These are phyloP conservation scores for Sylvia atricapilla DNA, from an alignment of 2,113 vertebrate genomes.

Conservation along the genomic window DNA sequence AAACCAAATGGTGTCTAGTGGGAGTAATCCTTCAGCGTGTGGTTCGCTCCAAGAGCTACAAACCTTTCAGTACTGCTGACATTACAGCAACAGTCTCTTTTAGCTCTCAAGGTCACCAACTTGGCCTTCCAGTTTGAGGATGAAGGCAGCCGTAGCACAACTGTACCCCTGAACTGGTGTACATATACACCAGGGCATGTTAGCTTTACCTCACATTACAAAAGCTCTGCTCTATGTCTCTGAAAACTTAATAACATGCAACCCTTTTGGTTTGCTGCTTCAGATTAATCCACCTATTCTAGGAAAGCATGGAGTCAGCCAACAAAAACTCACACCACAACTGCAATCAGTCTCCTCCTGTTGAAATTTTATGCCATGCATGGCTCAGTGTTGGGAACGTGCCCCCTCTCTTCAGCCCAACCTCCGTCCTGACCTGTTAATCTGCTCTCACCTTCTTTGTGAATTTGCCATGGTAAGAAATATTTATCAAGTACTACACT, in stretches of 20 bases:
- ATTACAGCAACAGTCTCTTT: neutral
- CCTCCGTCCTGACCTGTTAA: neutral
- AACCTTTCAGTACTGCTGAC: neutral
- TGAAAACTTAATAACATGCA: neutral
- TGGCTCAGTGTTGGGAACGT: neutral
- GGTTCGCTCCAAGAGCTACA: neutral
- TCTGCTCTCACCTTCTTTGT: neutral
- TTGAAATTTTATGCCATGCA: neutral
- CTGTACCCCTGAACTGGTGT: neutral
- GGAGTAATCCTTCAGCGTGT: neutral
- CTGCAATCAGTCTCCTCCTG: neutral
- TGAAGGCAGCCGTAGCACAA: neutral
- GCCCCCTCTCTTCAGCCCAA: neutral
- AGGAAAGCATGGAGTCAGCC: neutral
- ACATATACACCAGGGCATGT: neutral
- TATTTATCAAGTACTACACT: neutral
- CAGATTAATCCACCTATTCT: neutral
- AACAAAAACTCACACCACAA: neutral
- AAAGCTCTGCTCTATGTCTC: neutral
- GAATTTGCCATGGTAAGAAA: neutral
- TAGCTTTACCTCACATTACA: neutral
- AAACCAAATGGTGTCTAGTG: neutral
- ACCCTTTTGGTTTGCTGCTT: neutral
- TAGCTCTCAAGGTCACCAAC: neutral
- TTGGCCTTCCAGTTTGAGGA: neutral